A percentile compares a stretch with the other conserved stretches of the same genome.
These are phyloP conservation scores for Geotrypetes seraphini DNA, from an alignment of 2,797 vertebrate species.

Conservation along the genomic window DNA sequence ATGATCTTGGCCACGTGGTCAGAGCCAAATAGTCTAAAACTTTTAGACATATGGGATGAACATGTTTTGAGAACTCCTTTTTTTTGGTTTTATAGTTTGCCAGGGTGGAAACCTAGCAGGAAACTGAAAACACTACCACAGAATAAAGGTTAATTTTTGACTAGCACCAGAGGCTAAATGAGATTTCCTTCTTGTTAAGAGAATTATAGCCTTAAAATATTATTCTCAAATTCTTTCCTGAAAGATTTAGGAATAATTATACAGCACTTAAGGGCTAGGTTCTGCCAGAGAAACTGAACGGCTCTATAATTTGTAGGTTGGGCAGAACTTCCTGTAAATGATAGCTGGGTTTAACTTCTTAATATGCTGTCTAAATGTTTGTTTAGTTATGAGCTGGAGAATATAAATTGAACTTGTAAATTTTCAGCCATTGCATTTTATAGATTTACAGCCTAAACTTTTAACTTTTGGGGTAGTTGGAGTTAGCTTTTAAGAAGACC, in stretches of 20 bases:
- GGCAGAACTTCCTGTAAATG: slow-evolving; percentile 43
- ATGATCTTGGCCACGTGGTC: too few relatives aligned
- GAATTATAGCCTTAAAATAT: slow-evolving; percentile 41
- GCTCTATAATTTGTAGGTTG: slow-evolving; percentile 43
- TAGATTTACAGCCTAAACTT: too few relatives aligned
- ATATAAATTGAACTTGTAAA: slow-evolving; percentile 15
- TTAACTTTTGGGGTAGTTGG: too few relatives aligned
- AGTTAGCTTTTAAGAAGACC: too few relatives aligned
- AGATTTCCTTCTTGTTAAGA: slow-evolving; percentile 38
- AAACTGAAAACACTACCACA: slow-evolving; percentile 1
- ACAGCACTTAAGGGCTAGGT: slow-evolving; percentile 39
- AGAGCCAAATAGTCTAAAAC: too few relatives aligned
- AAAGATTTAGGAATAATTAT: slow-evolving; percentile 50
- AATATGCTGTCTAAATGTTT: slow-evolving; percentile 35
- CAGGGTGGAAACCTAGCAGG: not conserved
- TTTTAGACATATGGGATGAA: too few relatives aligned
- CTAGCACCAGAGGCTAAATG: slow-evolving; percentile 23
- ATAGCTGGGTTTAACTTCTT: slow-evolving; percentile 39
- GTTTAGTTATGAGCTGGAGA: slow-evolving; percentile 12
- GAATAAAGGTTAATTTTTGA: slow-evolving; percentile 24
- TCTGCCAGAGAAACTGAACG: slow-evolving; percentile 46
- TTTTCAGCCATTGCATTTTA: too few relatives aligned
- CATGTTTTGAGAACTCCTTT: too few relatives aligned
- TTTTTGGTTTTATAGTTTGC: too few relatives aligned
- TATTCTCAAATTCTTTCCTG: slow-evolving; percentile 49